phyloP scores from a whole-genome alignment of 23 tunicate species.

The Styela plicata region DNA sequence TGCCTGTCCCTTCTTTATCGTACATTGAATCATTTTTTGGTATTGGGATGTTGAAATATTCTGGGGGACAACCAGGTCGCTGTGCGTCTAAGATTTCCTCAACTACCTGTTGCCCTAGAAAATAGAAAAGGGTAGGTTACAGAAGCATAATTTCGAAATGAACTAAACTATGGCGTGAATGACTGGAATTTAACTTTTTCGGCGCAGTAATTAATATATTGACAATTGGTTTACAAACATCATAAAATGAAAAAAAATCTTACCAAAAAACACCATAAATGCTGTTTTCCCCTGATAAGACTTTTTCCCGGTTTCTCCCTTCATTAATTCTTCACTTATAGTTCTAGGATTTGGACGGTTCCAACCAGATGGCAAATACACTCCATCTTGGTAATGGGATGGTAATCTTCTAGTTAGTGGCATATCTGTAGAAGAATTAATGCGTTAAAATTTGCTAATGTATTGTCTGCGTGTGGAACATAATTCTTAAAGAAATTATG shows the following conservation, averaged over 20 bases:
- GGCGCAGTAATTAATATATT: too few species aligned
- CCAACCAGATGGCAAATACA: slow-evolving; percentile 72
- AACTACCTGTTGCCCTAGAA: slow-evolving; percentile 90
- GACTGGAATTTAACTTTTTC: too few species aligned
- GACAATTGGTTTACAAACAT: too few species aligned
- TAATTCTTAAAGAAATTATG: too few species aligned
- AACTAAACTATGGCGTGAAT: too few species aligned
- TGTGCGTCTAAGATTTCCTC: slow-evolving; percentile 91
- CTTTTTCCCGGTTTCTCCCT: slow-evolving; percentile 61
- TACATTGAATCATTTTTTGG: slow-evolving; percentile 63
- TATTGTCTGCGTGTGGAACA: too few species aligned
- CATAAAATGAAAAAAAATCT: too few species aligned
- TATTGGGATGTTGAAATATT: slow-evolving; percentile 83
- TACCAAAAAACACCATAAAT: slow-evolving; percentile 82
- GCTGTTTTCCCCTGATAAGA: slow-evolving; percentile 58
- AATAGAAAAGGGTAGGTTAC: too few species aligned
- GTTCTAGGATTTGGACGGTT: slow-evolving; percentile 76
- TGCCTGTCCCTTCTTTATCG: slow-evolving; percentile 50
- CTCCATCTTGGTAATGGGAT: slow-evolving; percentile 83
- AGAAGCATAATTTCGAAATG: neutral
- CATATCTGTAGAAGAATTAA: slow-evolving; percentile 51
- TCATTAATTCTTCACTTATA: slow-evolving; percentile 58
- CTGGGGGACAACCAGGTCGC: slow-evolving; percentile 93
- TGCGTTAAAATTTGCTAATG: too few species aligned
- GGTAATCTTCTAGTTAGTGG: slow-evolving; percentile 56